Evolutionary conservation across 2,888 invertebrate species (phyloP).

Genomic region (Altica lythri): DNA sequence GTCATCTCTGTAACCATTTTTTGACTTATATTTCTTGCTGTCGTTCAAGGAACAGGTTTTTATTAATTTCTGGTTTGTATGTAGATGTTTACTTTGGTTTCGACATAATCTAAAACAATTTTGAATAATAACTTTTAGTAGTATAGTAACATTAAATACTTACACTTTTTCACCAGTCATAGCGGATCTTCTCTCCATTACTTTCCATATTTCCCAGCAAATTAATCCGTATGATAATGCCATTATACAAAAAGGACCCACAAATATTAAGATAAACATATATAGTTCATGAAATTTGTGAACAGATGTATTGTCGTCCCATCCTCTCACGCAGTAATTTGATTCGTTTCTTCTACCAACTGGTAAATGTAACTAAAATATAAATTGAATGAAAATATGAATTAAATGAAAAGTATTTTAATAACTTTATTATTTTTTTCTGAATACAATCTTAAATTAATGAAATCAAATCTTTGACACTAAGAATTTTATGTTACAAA

Average conservation of each 20-base stretch:
- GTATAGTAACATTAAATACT: slow-evolving; percentile 40
- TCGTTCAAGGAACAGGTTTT: not conserved
- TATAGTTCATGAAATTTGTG: slow-evolving; percentile 66
- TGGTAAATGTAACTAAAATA: slow-evolving; percentile 47
- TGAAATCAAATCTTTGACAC: no score
- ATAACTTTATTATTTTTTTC: no score
- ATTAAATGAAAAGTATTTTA: no score
- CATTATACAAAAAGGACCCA: slow-evolving; percentile 69
- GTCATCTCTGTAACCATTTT: slow-evolving; percentile 42
- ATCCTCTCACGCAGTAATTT: slow-evolving; percentile 66
- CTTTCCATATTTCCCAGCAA: slow-evolving; percentile 67
- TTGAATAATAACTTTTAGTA: not conserved
- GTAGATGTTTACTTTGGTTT: slow-evolving; percentile 28
- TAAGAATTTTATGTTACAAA: no score
- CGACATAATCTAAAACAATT: slow-evolving; percentile 34
- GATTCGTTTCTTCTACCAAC: slow-evolving; percentile 52
- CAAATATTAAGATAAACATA: slow-evolving; percentile 66
- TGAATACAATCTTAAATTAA: no score
- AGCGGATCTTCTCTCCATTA: slow-evolving; percentile 63
- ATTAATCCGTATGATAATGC: slow-evolving; percentile 68
- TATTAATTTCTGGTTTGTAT: slow-evolving; percentile 19
- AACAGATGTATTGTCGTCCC: slow-evolving; percentile 53
- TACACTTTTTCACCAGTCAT: slow-evolving; percentile 63
- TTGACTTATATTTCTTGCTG: slow-evolving; percentile 22
- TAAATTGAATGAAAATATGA: not conserved